These are phyloP conservation scores for Ypsolopha sequella DNA, from an alignment of 2,888 invertebrate species.

Conservation along the genomic window DNA sequence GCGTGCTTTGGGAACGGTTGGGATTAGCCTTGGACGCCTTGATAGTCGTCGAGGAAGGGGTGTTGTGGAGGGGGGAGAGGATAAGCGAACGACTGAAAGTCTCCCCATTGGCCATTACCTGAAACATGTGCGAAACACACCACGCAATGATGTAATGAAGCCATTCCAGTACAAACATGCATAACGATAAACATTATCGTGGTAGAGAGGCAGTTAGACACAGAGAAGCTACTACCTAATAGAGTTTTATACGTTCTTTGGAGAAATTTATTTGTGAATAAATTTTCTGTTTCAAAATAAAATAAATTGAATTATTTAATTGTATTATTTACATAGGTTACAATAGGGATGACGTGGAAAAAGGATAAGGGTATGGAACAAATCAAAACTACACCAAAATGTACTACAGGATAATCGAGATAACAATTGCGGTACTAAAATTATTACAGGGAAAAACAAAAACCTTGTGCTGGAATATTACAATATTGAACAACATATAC, in stretches of 20 bases:
- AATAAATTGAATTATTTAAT: not conserved
- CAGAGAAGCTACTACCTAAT: slow-evolving; percentile 38
- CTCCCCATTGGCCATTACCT: slow-evolving; percentile 78
- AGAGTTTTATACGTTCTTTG: slow-evolving; percentile 7
- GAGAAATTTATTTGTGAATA: not conserved
- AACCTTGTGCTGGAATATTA: not conserved
- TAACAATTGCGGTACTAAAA: too few relatives aligned
- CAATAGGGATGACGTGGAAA: not conserved
- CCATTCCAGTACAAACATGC: slow-evolving; percentile 69
- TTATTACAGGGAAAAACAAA: not conserved
- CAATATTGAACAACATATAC: not conserved
- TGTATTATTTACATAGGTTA: slow-evolving; percentile 1
- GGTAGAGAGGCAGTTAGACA: slow-evolving; percentile 46
- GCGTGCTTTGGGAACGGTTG: slow-evolving; percentile 53
- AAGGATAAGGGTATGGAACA: not conserved
- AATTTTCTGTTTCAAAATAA: not conserved
- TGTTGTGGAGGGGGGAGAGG: slow-evolving; percentile 60
- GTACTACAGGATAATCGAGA: not conserved
- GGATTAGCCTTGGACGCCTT: slow-evolving; percentile 48
- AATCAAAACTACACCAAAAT: not conserved
- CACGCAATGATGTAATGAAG: slow-evolving; percentile 71
- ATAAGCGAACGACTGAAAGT: slow-evolving; percentile 75
- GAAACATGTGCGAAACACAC: slow-evolving; percentile 75
- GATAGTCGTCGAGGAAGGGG: slow-evolving; percentile 38
- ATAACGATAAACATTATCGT: slow-evolving; percentile 43